Base-by-base conservation (phyloP, 2,797 vertebrate species). In the Betta splendens region DNA sequence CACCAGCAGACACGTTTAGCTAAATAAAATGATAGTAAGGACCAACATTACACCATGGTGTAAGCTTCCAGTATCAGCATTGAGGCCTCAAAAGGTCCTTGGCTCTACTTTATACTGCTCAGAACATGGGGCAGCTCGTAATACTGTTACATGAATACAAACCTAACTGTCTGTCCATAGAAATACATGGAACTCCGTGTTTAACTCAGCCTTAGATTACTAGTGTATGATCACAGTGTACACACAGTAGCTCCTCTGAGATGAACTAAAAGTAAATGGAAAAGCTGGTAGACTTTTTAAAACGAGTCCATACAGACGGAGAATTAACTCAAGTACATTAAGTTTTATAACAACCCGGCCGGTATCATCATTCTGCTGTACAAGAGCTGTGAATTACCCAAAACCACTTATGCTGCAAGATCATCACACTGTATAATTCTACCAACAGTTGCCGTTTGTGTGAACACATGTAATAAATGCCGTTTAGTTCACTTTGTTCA, bases 261-360 rank as follows among this genome's bases (percentile, higher is more conserved):
- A 63, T 59, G 16, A 54, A 50, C 43, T 56, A 58, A 61, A 49
- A 17, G 18, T n/a, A 38, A 67, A 71, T 15, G 36, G 45, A 64
- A 32, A 59, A 52, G 48, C 38, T 59, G 44, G 44, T 54, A 63
- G 23, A n/a, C 40, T 23, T 58, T 58, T 37, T 56, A 21, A 54
- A 62, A 66, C 62, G 20, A 26, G 29, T 52, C 40, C 53, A 67
- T 56, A 45, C 52, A 53, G 45, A 25, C 25, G 16, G 46, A 59
- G 12, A 58, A 62, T 50, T 25, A 73, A 62, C 47, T 42, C 47
- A 43, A 32, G 65, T 58, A 35, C 39, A 50, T 42, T 58, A 46
- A 10, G 25, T n/a, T n/a, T n/a, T n/a, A n/a, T n/a, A n/a, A n/a
- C n/a, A n/a, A n/a, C n/a, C n/a, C n/a, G n/a, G n/a, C n/a, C n/a